phyloP scores from a whole-genome alignment of 1,140 invertebrate genomes.

The Agraylea sexmaculata region DNA sequence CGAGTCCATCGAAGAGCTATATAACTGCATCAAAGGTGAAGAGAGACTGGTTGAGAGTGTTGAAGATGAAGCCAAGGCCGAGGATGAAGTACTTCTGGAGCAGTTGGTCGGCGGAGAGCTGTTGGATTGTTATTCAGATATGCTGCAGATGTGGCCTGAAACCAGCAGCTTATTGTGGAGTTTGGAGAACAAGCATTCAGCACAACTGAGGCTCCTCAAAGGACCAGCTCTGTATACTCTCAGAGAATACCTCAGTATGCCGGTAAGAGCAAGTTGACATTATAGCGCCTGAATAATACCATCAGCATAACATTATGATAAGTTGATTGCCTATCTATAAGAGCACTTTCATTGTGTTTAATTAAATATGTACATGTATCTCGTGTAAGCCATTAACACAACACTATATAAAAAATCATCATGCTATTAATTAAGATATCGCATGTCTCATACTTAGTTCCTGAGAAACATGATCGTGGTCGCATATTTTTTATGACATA shows the following conservation, averaged over 20 bases:
- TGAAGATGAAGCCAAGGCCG: constrained; percentile 20
- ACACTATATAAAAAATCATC: too few relatives aligned
- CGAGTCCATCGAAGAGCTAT: constrained; percentile 39
- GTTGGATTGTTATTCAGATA: constrained; percentile 36
- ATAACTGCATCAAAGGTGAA: constrained; percentile 33
- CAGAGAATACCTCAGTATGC: constrained; percentile 35
- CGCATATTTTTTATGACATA: too few relatives aligned
- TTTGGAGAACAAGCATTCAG: constrained; percentile 31
- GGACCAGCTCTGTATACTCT: constrained; percentile 36
- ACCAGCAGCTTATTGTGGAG: constrained; percentile 31
- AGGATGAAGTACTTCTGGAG: constrained; percentile 35
- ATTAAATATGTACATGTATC: too few relatives aligned
- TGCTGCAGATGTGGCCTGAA: constrained; percentile 31
- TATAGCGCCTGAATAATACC: constrained; percentile 29
- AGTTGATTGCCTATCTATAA: too few relatives aligned
- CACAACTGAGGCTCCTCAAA: constrained; percentile 33
- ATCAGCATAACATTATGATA: constrained; percentile 37
- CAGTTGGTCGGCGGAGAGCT: constrained; percentile 37
- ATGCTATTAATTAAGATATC: too few relatives aligned
- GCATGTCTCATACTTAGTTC: too few relatives aligned
- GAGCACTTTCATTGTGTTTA: too few relatives aligned
- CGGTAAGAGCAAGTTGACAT: constrained; percentile 42
- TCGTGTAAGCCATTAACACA: too few relatives aligned
- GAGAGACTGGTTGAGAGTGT: neutral
- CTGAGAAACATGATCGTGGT: too few relatives aligned